Conservation (phyloP, 2,888 invertebrate species). For the Mesorhabditis sp. region DNA sequence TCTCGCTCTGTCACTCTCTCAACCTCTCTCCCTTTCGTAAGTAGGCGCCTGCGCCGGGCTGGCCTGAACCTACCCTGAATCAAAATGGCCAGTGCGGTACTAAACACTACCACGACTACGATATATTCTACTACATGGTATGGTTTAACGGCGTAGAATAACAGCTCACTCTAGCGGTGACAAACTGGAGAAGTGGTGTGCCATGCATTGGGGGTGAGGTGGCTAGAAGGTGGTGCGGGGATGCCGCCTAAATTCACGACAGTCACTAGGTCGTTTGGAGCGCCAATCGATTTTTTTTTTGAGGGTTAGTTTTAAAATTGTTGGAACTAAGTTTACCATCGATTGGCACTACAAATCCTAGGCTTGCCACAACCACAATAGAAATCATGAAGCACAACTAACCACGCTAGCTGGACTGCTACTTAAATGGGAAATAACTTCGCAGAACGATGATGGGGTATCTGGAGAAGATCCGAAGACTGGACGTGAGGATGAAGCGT, state of each 20-base stretch:
- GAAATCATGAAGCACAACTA: neutral
- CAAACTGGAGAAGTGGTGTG: neutral
- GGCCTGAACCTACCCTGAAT: too few species aligned
- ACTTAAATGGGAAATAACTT: conserved; percentile 12
- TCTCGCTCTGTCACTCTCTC: too few species aligned
- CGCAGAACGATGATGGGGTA: conserved; percentile 15
- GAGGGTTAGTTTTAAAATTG: too few species aligned
- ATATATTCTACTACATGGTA: too few species aligned
- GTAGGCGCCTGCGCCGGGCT: too few species aligned
- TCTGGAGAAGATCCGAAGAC: neutral
- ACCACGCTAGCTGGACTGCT: conserved; percentile 13
- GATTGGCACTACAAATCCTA: too few species aligned
- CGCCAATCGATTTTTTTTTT: too few species aligned
- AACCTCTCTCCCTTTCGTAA: too few species aligned
- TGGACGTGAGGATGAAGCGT: neutral
- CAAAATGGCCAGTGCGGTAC: too few species aligned
- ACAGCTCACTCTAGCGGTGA: neutral
- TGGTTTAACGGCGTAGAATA: neutral
- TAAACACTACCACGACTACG: too few species aligned
- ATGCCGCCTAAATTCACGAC: conserved; percentile 2
- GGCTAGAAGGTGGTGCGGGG: neutral
- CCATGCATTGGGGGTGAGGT: neutral
- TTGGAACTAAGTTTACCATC: too few species aligned
- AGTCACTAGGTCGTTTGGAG: neutral
- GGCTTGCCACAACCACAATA: neutral